These are phyloP conservation scores for Anseranas semipalmata DNA, from an alignment of 2,113 vertebrate genomes.

Conservation along the genomic window DNA sequence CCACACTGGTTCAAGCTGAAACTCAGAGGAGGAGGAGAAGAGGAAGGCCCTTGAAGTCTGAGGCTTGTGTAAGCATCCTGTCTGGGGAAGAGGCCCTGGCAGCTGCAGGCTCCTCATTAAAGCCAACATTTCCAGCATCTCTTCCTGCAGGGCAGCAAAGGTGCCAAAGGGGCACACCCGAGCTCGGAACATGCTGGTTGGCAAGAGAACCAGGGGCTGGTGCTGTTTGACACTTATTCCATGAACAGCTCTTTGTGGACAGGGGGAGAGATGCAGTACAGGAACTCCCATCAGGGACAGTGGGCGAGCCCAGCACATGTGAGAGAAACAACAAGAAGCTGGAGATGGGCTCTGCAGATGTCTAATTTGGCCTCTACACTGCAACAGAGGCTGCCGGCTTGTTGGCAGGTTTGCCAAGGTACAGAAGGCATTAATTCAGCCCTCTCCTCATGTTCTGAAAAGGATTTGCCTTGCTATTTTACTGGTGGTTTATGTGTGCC, in stretches of 20 bases:
- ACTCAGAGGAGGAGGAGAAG: neutral
- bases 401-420: slow-evolving; percentile 13
- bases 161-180: neutral
- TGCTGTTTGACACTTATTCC: neutral
- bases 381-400: neutral
- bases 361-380: neutral
- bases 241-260: neutral
- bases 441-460: neutral
- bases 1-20: neutral
- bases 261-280: neutral
- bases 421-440: neutral
- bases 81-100: neutral
- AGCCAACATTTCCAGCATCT: neutral
- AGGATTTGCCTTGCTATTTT: neutral
- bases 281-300: neutral
- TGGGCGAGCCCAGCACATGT: neutral
- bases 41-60: neutral
- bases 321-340: neutral
- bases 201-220: neutral
- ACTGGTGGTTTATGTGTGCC: neutral
- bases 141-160: neutral
- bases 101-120: neutral
- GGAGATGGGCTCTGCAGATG: neutral
- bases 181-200: rapidly evolving
- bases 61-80: neutral